These are phyloP conservation scores for Zaprionus lachaisei DNA, from an alignment of 1,140 invertebrate genomes.

Conservation along the genomic window DNA sequence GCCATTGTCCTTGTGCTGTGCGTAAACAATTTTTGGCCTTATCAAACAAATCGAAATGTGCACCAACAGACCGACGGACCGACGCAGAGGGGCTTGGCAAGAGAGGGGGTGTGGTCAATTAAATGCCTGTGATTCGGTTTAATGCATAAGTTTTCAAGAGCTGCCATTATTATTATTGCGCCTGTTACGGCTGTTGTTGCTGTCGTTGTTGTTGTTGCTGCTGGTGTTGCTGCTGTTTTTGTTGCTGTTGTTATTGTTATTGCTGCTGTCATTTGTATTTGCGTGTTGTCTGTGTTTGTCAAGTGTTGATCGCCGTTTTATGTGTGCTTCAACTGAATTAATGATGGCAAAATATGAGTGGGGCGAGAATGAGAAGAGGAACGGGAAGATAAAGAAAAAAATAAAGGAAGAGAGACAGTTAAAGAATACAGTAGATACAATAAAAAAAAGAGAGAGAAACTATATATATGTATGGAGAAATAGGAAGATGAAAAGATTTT, in stretches of 20 bases:
- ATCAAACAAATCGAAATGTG: conserved; percentile 59
- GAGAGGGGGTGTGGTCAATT: conserved; percentile 39
- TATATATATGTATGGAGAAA: too few relatives aligned
- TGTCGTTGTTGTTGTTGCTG: conserved; percentile 29
- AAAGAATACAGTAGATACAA: too few relatives aligned
- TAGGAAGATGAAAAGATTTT: too few relatives aligned
- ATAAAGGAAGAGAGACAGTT: too few relatives aligned
- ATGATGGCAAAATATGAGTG: conserved; percentile 10
- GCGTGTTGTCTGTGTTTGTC: conserved; percentile 62
- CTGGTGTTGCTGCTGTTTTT: conserved; percentile 21
- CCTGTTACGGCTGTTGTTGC: conserved; percentile 3
- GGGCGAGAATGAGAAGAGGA: background rate
- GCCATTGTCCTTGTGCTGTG: conserved; percentile 53
- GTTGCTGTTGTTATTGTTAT: conserved; percentile 49
- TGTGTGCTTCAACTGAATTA: conserved; percentile 35
- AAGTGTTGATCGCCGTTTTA: conserved; percentile 48
- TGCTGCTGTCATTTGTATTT: conserved; percentile 60
- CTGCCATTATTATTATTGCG: conserved; percentile 44
- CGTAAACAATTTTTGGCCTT: conserved; percentile 64
- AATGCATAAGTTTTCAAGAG: conserved; percentile 60
- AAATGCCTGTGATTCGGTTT: conserved; percentile 51
- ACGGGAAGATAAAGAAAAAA: too few relatives aligned
- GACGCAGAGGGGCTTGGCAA: background rate
- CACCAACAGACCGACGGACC: background rate
- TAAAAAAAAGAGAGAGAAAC: too few relatives aligned